Base-by-base conservation (phyloP, 1,140 invertebrate species). In the Lasioglossum baleicum region DNA sequence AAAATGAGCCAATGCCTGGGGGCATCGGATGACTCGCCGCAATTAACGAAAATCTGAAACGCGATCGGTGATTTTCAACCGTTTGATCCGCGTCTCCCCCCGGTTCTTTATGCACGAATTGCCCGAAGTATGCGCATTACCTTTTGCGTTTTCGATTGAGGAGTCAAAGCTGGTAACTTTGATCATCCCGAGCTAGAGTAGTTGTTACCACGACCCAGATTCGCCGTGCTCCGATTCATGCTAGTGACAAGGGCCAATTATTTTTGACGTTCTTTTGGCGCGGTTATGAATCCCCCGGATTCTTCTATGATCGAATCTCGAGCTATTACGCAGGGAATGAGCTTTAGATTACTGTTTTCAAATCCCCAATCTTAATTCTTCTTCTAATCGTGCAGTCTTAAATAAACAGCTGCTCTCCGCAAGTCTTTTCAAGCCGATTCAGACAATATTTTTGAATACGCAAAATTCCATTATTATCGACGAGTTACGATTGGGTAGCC, bases 151-250 rank as follows among this genome's bases (percentile, higher is more conserved):
- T 58, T 22, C 56, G 26, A 35, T 1, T 48, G 56, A 40, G 58
- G 68, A 69, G 26, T 78, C 60, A 71, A 72, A 78, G 61, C n/a
- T 65, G 65, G 70, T 35, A 56, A 65, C 48, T 71, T 77, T 48
- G 53, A 35, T 69, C 42, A 22, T 63, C 63, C 31, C 40, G 3
- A 17, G 44, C 11, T 35, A 63, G 42, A 44, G 11, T 40, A 77
- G 15, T 61, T 61, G 67, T 71, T 70, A 56, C 61, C 65, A 22
- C 61, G 53, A 74, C 40, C 61, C 13, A 48, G 53, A 80, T 69
- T 31, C 35, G 13, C 20, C 22, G 26, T 58, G 53, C 53, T 26
- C 22, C 48, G 63, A 71, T 71, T 71, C 42, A n/a, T 64, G 26
- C 17, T 26, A 44, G 31, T 15, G 48, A 65, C 60, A 71, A 72